Percentiles rank a stretch among this genome's conserved stretches.
Evolutionary conservation across 2,888 invertebrate species (phyloP).

Genomic region (Parelbella ahira): DNA sequence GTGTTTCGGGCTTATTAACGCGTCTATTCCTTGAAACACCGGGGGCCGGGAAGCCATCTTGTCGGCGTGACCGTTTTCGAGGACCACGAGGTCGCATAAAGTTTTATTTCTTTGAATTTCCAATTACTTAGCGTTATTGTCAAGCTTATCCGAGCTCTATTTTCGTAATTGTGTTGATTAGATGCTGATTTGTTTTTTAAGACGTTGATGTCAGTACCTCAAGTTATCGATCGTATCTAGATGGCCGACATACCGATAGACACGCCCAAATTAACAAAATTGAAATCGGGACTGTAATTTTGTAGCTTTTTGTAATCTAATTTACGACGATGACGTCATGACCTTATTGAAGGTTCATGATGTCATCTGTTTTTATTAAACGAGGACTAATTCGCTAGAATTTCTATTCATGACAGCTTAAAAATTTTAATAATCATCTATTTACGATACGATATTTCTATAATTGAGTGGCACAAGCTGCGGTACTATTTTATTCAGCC

Average conservation of each 20-base stretch:
- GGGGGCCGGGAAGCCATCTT: constrained; percentile 62
- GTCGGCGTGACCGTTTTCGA: constrained; percentile 43
- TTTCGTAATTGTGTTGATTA: not conserved
- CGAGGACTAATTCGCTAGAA: too few species aligned
- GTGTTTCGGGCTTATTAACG: too few species aligned
- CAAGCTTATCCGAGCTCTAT: not conserved
- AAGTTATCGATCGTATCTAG: constrained; percentile 26
- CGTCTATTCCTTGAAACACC: too few species aligned
- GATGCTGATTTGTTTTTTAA: constrained; percentile 16
- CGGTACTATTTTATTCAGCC: too few species aligned
- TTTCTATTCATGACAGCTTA: too few species aligned
- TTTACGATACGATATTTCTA: too few species aligned
- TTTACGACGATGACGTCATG: constrained; percentile 38
- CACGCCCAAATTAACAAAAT: constrained; percentile 9
- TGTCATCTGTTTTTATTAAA: constrained; percentile 45
- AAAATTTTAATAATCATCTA: too few species aligned
- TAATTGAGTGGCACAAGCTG: too few species aligned
- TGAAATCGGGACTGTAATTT: too few species aligned
- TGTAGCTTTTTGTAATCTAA: not conserved
- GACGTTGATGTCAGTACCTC: too few species aligned
- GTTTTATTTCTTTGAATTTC: constrained; percentile 31
- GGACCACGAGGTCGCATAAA: constrained; percentile 31
- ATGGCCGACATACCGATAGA: constrained; percentile 26
- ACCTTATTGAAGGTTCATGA: constrained; percentile 46
- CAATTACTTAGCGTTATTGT: constrained; percentile 7